Conservation (phyloP, 53 echinoderm and acorn worm species). For the Temnopleurus reevesii region DNA sequence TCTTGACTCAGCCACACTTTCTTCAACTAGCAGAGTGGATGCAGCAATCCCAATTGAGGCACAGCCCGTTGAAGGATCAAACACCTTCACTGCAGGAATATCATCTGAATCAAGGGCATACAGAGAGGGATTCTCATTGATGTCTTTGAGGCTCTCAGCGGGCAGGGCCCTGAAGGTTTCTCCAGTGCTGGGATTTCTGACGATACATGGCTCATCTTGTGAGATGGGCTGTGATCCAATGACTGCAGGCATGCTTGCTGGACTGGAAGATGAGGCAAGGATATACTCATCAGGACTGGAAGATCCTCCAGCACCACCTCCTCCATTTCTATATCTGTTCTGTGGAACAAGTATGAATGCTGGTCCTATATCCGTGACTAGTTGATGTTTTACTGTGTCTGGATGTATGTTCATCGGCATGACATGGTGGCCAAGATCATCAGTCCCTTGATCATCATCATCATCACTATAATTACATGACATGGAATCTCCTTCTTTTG, state of each 20-base stretch:
- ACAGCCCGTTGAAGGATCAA: conserved; percentile 60
- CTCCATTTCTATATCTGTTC: conserved; percentile 22
- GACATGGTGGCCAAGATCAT: background rate
- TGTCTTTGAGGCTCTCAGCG: conserved; percentile 60
- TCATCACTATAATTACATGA: background rate
- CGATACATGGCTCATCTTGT: conserved; percentile 18
- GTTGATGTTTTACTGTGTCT: conserved; percentile 45
- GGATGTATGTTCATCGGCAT: background rate
- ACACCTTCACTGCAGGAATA: conserved; percentile 49
- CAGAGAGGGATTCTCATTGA: conserved; percentile 65
- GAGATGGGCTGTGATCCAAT: conserved; percentile 54
- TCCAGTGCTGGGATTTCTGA: conserved; percentile 69
- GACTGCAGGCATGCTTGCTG: conserved; percentile 48
- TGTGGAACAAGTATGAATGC: conserved; percentile 70
- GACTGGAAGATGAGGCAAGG: conserved; percentile 2
- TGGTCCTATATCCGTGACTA: conserved; percentile 73
- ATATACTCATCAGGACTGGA: background rate
- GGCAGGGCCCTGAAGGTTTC: conserved; percentile 65
- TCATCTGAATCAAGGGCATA: conserved; percentile 52
- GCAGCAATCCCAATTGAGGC: conserved; percentile 5
- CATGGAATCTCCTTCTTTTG: background rate
- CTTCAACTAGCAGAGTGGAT: background rate
- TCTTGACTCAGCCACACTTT: background rate
- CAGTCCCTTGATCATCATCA: background rate
- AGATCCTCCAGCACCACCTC: conserved; percentile 16